These are phyloP conservation scores for Rhizoglyphus robini DNA, from an alignment of 1,140 invertebrate genomes.

Conservation along the genomic window DNA sequence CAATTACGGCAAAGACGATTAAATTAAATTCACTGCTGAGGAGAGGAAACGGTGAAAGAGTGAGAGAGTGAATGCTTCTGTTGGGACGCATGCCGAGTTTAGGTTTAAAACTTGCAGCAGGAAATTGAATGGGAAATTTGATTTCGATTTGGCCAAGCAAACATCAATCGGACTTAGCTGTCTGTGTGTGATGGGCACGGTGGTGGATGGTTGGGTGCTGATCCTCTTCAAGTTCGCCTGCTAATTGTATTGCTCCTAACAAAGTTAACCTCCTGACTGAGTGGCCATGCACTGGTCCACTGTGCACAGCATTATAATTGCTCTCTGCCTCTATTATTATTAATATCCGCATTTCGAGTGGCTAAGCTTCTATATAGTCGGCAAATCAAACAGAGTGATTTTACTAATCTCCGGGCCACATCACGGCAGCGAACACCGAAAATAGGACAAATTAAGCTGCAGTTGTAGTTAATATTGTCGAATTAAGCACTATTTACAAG, in stretches of 20 bases:
- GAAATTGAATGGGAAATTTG: constrained; percentile 14
- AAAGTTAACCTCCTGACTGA: constrained; percentile 2
- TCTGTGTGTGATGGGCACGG: background rate
- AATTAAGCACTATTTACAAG: background rate
- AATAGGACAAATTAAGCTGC: constrained; percentile 7
- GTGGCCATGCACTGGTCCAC: background rate
- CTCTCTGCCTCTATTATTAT: constrained; percentile 1
- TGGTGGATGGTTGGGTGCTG: background rate
- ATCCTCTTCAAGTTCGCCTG: background rate
- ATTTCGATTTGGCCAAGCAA: constrained; percentile 4
- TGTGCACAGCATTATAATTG: background rate
- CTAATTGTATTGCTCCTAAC: constrained; percentile 9
- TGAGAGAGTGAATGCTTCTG: background rate
- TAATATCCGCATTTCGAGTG: constrained; percentile 6
- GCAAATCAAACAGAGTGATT: constrained; percentile 10
- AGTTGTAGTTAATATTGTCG: background rate
- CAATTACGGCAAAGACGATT: constrained; percentile 1
- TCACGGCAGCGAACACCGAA: background rate
- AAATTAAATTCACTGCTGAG: background rate
- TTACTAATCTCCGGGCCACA: background rate
- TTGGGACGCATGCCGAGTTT: background rate
- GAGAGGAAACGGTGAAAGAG: background rate
- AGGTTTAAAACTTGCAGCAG: background rate
- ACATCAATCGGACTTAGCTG: constrained; percentile 2
- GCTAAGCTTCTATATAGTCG: constrained; percentile 10